Evolutionary conservation across 1,140 invertebrate species (phyloP).

Genomic region (Hylaeus volcanicus): DNA sequence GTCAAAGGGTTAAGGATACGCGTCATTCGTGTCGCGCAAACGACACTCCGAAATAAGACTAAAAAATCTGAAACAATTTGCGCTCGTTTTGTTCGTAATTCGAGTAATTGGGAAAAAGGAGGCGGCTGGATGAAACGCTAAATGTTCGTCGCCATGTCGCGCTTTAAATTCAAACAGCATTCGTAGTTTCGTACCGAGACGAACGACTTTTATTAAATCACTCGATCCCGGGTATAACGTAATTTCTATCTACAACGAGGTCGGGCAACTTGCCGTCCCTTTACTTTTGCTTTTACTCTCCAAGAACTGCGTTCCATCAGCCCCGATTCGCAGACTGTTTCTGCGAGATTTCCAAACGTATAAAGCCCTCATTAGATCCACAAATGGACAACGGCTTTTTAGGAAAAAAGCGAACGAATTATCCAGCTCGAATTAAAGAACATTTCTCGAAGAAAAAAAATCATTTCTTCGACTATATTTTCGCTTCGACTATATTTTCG

Average conservation of each 20-base stretch:
- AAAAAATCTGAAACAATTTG: not conserved
- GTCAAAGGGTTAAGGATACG: too few relatives aligned
- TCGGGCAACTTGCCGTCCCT: not conserved
- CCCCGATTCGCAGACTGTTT: too few relatives aligned
- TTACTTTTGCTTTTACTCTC: constrained; percentile 10
- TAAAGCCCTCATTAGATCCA: not conserved
- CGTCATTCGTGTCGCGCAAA: too few relatives aligned
- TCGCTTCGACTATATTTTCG: not conserved
- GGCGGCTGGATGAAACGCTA: not conserved
- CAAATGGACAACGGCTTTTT: not conserved
- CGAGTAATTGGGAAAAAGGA: not conserved
- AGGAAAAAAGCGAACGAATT: too few relatives aligned
- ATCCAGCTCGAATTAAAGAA: too few relatives aligned
- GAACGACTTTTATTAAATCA: constrained; percentile 48
- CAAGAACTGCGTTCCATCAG: not conserved
- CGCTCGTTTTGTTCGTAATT: not conserved
- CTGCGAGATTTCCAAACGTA: not conserved
- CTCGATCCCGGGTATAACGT: constrained; percentile 36
- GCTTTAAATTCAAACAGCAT: constrained; percentile 16
- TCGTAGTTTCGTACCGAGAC: not conserved
- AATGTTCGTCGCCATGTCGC: not conserved
- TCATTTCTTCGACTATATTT: not conserved
- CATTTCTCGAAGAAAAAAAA: not conserved
- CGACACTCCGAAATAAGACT: not conserved
- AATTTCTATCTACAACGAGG: constrained; percentile 38